Conservation (phyloP, 2,797 vertebrate genomes). For the Pantherophis alleghaniensis region DNA sequence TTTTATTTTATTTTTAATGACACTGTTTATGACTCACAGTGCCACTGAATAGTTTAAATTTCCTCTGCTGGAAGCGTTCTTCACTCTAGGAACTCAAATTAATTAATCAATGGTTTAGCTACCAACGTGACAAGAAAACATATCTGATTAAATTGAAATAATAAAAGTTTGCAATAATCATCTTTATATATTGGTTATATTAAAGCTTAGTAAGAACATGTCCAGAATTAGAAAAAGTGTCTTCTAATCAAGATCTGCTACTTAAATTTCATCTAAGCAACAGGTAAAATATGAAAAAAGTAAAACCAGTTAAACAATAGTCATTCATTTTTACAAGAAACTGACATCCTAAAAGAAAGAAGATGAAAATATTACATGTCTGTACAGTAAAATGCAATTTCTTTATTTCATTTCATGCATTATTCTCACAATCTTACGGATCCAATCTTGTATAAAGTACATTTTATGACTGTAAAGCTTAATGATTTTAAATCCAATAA, state of each 20-base stretch:
- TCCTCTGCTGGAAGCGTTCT: constrained; percentile 58
- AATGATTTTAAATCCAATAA: background rate
- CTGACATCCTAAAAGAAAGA: background rate
- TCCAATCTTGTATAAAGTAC: background rate
- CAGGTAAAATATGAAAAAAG: background rate
- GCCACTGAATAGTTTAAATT: constrained; percentile 57
- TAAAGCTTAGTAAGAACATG: constrained; percentile 46
- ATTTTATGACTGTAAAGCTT: background rate
- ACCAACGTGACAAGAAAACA: constrained; percentile 57
- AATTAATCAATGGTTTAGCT: constrained; percentile 71
- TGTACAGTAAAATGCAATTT: background rate
- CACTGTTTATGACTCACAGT: constrained; percentile 21
- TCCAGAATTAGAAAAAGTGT: background rate
- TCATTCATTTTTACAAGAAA: background rate
- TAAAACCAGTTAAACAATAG: background rate
- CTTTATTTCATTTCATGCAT: background rate
- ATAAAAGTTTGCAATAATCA: constrained; percentile 59
- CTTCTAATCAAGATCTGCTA: background rate
- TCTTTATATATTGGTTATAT: constrained; percentile 65
- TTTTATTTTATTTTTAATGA: background rate
- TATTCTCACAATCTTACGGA: background rate
- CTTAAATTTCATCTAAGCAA: background rate
- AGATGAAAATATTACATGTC: background rate
- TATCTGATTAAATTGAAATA: constrained; percentile 68
- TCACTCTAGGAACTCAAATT: constrained; percentile 73